Evolutionary conservation across 2,888 invertebrate species (phyloP), one percentile per base, ranked within the genome.

Genomic region (Drosophila robusta): DNA sequence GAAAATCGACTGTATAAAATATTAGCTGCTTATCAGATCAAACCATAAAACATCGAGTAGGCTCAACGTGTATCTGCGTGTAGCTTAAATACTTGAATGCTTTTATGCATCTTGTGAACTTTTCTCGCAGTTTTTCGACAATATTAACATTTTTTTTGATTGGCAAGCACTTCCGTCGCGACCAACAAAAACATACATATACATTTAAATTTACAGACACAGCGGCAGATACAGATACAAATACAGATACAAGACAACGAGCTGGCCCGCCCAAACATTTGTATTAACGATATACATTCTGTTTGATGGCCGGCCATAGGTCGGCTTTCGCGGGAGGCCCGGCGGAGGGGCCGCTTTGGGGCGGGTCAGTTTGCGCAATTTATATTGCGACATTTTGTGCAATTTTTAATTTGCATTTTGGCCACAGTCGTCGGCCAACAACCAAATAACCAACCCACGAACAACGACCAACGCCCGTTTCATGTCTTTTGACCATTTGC

Each of bases 401-500:
- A 56, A 60, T 64, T 68, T 60, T 52, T 58, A 67, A 80, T 80
- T 86, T 83, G 78, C 81, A 84, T 81, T 80, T 80, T 68, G 83
- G 72, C 63, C 68, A 61, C 39, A 56, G 60, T 42, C 46, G 55
- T 60, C 42, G 58, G 26, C 44, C 58, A 58, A 60, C 60, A 60
- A 60, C 29, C 49, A 39, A 24, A 38, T 22, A 64, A 18, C 47
- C 12, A 32, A 50, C 11, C 39, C 3, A 7, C 26, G 11, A 14
- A 8, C 38, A 18, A 41, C 38, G 18, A 39, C 14, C 24, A 44
- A 75, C 77, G 74, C 83, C 80, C 63, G 57, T 86, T 86, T 86
- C 84, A 70, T 81, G 87, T 84, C 82, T 75, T 86, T 81, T 81
- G 79, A 85, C 85, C 81, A 84, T 78, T 80, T 78, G 78, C 80